Evolutionary conservation across 2,113 vertebrate species (phyloP).

Genomic region (Cinclus mexicanus): DNA sequence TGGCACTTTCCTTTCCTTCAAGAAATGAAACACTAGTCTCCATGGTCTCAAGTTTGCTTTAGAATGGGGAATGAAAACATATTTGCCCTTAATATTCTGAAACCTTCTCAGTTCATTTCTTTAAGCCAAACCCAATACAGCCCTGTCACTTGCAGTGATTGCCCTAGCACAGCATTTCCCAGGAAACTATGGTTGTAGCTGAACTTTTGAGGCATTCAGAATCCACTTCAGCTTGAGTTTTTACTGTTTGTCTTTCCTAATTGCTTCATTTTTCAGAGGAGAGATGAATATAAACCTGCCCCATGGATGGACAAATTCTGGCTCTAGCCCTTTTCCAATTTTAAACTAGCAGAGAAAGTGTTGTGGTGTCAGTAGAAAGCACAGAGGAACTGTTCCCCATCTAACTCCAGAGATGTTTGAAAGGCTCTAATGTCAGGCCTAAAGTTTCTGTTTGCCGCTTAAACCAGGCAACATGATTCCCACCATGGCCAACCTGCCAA

Average conservation of each 20-base stretch:
- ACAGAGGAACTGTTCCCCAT: not conserved
- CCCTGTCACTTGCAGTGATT: not conserved
- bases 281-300: not conserved
- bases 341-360: not conserved
- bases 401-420: not conserved
- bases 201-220: not conserved
- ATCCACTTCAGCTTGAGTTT: not conserved
- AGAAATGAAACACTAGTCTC: constrained; percentile 1
- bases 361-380: not conserved
- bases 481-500: not conserved
- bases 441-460: not conserved
- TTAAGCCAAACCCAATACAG: not conserved
- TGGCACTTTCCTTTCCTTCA: not conserved
- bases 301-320: not conserved
- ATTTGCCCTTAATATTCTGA: not conserved
- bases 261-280: not conserved
- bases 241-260: not conserved
- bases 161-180: not conserved
- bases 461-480: not conserved
- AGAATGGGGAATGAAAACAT: constrained; percentile 1
- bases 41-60: not conserved
- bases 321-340: not conserved
- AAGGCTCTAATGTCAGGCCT: not conserved
- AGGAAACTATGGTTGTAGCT: not conserved
- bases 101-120: not conserved